Percentiles rank a stretch among this genome's conserved stretches.
These are phyloP conservation scores for Diorhabda carinulata DNA, from an alignment of 1,140 invertebrate genomes.

Conservation along the genomic window DNA sequence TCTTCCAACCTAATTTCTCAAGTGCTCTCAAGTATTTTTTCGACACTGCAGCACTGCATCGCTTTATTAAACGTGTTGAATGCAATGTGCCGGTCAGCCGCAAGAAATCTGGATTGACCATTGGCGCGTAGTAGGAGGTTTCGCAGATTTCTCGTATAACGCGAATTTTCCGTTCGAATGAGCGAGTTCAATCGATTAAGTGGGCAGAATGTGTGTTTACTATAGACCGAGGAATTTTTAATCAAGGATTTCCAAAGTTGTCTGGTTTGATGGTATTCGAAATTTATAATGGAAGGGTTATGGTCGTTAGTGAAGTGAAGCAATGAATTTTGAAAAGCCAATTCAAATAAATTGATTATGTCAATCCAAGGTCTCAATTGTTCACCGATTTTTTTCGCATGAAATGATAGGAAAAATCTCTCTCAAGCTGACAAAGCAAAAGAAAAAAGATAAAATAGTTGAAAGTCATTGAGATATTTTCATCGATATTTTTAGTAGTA, in stretches of 20 bases:
- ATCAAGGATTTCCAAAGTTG: constrained; percentile 2
- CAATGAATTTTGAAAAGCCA: background rate
- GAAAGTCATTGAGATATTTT: no score
- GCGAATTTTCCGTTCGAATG: constrained; percentile 2
- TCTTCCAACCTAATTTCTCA: background rate
- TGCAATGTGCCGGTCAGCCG: constrained; percentile 4
- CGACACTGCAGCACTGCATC: background rate
- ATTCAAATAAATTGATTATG: no score
- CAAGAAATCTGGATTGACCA: constrained; percentile 9
- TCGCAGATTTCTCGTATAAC: constrained; percentile 7
- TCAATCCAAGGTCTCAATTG: no score
- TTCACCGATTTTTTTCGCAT: no score
- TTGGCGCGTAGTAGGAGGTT: background rate
- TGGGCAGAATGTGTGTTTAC: constrained; percentile 1
- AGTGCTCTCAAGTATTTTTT: background rate
- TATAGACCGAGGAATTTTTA: background rate
- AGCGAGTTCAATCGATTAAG: background rate
- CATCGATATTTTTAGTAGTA: no score
- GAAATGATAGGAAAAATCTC: no score
- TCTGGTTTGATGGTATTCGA: background rate
- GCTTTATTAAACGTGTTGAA: background rate
- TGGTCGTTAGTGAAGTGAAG: background rate
- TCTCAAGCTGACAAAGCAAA: no score
- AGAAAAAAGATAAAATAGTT: no score
- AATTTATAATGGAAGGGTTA: constrained; percentile 1